Evolutionary conservation across 1,140 invertebrate genomes (phyloP).

Genomic region (Sycophila sp.): DNA sequence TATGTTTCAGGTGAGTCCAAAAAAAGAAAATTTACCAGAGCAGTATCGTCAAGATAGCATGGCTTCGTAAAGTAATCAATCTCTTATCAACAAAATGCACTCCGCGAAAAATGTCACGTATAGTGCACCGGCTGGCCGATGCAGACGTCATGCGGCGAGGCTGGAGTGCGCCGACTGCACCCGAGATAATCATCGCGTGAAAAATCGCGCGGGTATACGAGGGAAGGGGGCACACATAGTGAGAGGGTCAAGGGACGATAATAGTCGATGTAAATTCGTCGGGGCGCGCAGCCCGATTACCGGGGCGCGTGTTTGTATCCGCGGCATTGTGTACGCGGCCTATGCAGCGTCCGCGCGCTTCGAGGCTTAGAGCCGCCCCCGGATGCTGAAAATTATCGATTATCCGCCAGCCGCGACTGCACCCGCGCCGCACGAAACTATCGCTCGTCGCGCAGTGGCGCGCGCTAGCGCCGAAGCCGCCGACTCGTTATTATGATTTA

Average conservation of each 20-base stretch:
- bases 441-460: neutral
- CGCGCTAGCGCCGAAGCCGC: neutral
- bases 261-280: constrained; percentile 10
- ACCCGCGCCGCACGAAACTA: neutral
- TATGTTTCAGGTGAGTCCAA: too few species aligned
- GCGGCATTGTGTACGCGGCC: neutral
- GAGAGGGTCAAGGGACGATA: neutral
- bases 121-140: too few species aligned
- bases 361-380: neutral
- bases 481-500: constrained; percentile 4
- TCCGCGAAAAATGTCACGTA: too few species aligned
- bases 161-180: too few species aligned
- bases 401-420: neutral
- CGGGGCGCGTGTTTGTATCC: neutral
- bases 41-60: too few species aligned
- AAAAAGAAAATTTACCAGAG: too few species aligned
- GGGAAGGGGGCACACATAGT: neutral
- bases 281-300: neutral
- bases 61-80: too few species aligned
- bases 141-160: too few species aligned
- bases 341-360: neutral
- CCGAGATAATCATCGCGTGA: neutral
- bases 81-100: too few species aligned
- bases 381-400: constrained; percentile 35
- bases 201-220: neutral